A percentile compares a stretch with the other conserved stretches of the same genome.
Conservation (phyloP, 2,888 invertebrate genomes). For the Horisme vitalbata region DNA sequence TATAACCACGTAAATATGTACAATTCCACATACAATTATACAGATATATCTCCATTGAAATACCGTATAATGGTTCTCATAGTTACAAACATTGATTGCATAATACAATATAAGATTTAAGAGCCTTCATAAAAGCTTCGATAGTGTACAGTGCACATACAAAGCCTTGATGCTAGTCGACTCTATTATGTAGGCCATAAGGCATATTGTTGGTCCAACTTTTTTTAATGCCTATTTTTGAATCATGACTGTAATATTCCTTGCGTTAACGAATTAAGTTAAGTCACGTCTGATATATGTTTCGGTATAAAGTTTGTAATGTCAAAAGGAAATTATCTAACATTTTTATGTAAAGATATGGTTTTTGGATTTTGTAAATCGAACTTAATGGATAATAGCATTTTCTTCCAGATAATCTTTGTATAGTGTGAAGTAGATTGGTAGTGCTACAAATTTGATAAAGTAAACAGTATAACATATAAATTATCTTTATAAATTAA, state of each 20-base stretch:
- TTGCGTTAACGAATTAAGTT: constrained; percentile 33
- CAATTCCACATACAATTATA: too few species aligned
- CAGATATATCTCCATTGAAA: constrained; percentile 20
- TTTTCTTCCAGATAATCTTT: too few species aligned
- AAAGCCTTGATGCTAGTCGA: not conserved
- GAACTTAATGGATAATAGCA: too few species aligned
- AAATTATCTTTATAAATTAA: too few species aligned
- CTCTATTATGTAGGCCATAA: not conserved
- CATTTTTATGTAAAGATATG: not conserved
- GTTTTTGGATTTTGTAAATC: too few species aligned
- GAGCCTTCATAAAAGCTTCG: constrained; percentile 32
- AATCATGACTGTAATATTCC: constrained; percentile 20
- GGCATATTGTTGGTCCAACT: constrained; percentile 4
- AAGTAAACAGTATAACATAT: too few species aligned
- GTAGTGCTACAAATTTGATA: too few species aligned
- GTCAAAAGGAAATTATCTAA: not conserved
- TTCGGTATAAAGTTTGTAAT: constrained; percentile 5
- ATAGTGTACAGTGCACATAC: constrained; percentile 21
- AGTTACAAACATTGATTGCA: constrained; percentile 31
- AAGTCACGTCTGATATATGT: constrained; percentile 38
- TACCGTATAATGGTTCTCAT: constrained; percentile 24
- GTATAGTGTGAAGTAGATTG: too few species aligned
- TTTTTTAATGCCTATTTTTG: constrained; percentile 11
- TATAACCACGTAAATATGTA: constrained; percentile 10
- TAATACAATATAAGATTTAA: constrained; percentile 32